Evolutionary conservation across 2,797 vertebrate genomes (phyloP).

Genomic region (Typhlichthys subterraneus): DNA sequence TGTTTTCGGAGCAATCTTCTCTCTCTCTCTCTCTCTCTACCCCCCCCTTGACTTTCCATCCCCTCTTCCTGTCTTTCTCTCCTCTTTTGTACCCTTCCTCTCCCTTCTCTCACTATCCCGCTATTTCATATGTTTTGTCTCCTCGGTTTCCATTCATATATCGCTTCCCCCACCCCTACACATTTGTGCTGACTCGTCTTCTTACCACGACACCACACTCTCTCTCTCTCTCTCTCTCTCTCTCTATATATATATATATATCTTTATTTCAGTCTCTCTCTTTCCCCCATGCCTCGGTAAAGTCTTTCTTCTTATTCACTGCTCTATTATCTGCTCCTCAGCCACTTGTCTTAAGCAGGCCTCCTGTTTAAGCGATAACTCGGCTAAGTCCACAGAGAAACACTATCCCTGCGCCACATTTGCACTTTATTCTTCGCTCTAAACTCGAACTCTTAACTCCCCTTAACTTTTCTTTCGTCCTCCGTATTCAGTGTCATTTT

Average conservation of each 20-base stretch:
- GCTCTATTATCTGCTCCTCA: conserved; percentile 2
- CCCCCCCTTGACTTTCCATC: neutral
- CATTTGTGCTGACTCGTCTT: neutral
- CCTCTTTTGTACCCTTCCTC: conserved; percentile 4
- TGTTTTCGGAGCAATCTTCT: conserved; percentile 62
- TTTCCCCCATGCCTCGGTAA: conserved; percentile 5
- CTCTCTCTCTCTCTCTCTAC: conserved; percentile 51
- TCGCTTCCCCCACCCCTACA: neutral
- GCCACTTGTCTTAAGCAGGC: conserved; percentile 8
- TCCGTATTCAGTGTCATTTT: conserved; percentile 14
- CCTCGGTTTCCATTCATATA: neutral
- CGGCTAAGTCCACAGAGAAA: too few relatives aligned
- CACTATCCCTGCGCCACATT: conserved; percentile 7
- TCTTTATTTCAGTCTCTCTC: neutral
- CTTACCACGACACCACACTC: neutral
- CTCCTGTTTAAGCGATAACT: conserved; percentile 2
- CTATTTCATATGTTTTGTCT: neutral
- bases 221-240: neutral
- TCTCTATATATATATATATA: neutral
- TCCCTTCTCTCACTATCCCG: neutral
- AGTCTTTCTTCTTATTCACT: neutral
- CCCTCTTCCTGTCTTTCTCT: conserved; percentile 3
- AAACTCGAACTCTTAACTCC: neutral
- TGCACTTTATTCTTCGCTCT: conserved; percentile 19
- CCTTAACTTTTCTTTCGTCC: neutral